Conservation (phyloP, 64 coral and sea anemone genomes). For the Pocillopora damicornis region DNA sequence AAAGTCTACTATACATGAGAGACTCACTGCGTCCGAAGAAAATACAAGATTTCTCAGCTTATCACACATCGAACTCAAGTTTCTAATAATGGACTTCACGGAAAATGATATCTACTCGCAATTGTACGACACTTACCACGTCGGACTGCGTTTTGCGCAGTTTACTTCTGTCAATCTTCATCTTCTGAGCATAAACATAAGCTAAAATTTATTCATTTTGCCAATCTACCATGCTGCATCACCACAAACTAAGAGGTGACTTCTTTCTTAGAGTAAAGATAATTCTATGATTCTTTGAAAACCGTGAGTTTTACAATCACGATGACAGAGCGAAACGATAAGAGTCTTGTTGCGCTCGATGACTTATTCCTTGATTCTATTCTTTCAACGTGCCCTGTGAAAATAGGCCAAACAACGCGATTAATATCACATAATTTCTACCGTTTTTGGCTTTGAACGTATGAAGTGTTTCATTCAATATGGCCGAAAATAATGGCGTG, state of each 20-base stretch:
- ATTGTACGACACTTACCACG: constrained; percentile 58
- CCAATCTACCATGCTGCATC: constrained; percentile 25
- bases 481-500: constrained; percentile 83
- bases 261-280: not conserved
- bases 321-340: not conserved
- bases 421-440: constrained; percentile 38
- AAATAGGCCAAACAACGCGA: constrained; percentile 6
- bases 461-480: constrained; percentile 94
- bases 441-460: not conserved
- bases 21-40: not conserved
- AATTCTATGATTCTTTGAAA: constrained; percentile 4
- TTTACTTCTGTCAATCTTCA: constrained; percentile 99
- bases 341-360: not conserved
- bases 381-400: not conserved
- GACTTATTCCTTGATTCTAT: not conserved
- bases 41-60: not conserved
- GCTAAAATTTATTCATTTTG: constrained; percentile 26
- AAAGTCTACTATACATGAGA: not conserved
- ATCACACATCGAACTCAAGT: not conserved
- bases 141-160: constrained; percentile 94
- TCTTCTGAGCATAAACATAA: constrained; percentile 31
- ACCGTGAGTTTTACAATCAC: not conserved
- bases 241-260: not conserved
- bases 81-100: not conserved
- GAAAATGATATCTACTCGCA: not conserved